Evolutionary conservation across 2,113 vertebrate genomes (phyloP).

Genomic region (Mirza zaza): DNA sequence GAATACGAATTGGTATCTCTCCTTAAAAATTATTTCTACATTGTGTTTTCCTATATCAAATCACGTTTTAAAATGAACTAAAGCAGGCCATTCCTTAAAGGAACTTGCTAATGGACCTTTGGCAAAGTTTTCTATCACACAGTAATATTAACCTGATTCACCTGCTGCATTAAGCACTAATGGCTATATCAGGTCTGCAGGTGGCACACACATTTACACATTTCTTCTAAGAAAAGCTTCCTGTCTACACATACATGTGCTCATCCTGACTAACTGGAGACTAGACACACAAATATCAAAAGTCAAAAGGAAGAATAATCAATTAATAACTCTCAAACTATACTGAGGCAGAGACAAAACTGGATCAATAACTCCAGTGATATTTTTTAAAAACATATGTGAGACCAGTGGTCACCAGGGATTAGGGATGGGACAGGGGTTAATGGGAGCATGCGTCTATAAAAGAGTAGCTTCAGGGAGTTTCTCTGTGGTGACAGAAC

Average conservation of each 20-base stretch:
- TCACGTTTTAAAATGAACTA: constrained; percentile 9
- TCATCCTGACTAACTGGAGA: neutral
- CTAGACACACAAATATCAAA: neutral
- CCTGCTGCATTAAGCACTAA: neutral
- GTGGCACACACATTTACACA: neutral
- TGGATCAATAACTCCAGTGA: neutral
- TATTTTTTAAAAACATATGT: neutral
- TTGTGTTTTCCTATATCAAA: neutral
- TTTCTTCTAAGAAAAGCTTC: neutral
- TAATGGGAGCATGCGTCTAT: rapidly evolving
- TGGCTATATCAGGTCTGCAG: neutral
- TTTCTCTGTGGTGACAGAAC: neutral
- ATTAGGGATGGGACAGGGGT: neutral
- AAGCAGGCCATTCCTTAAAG: constrained; percentile 16
- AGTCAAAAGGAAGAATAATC: neutral
- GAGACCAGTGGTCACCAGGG: neutral
- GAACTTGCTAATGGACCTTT: neutral
- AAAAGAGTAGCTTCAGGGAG: neutral
- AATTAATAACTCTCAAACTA: neutral
- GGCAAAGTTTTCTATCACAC: neutral
- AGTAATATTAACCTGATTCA: neutral
- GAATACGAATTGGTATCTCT: neutral
- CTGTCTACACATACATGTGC: neutral
- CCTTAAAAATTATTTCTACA: neutral
- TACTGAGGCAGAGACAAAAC: neutral